These are phyloP conservation scores for Oscheius sp. DNA, from an alignment of 2,888 invertebrate species.

Conservation along the genomic window DNA sequence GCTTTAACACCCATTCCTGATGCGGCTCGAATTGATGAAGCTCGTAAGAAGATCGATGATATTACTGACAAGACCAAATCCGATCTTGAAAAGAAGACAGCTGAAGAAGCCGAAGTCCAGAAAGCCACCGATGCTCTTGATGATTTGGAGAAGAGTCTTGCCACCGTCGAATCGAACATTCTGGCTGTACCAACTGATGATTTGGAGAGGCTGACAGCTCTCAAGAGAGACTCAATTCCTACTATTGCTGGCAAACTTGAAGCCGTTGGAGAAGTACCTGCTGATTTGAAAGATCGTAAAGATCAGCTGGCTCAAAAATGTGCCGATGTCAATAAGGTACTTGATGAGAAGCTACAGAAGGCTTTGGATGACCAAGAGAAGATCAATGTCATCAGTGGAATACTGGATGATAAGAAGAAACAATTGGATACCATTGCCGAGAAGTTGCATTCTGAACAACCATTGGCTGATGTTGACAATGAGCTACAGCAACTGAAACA, in stretches of 20 bases:
- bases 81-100: conserved; percentile 37
- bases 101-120: conserved; percentile 18
- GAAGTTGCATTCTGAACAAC: conserved; percentile 13
- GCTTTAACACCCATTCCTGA: conserved; percentile 11
- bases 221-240: conserved; percentile 36
- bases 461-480: conserved; percentile 1
- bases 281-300: conserved; percentile 41
- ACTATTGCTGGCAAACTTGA: conserved; percentile 34
- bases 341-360: conserved; percentile 44
- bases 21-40: conserved; percentile 22
- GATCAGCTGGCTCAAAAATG: conserved; percentile 38
- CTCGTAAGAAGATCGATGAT: conserved; percentile 11
- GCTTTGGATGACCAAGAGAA: conserved; percentile 41
- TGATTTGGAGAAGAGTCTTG: conserved; percentile 44
- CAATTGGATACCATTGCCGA: conserved; percentile 34
- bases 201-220: conserved; percentile 35
- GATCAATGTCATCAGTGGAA: conserved; percentile 27
- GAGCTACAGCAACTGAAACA: conserved; percentile 16
- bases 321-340: conserved; percentile 32
- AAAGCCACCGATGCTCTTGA: conserved; percentile 45
- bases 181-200: conserved; percentile 37
- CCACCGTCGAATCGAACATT: conserved; percentile 43
- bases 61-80: conserved; percentile 39
- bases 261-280: conserved; percentile 38
- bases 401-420: conserved; percentile 37